Conservation (phyloP, 2,113 vertebrate species). For the Seriola rivoliana region DNA sequence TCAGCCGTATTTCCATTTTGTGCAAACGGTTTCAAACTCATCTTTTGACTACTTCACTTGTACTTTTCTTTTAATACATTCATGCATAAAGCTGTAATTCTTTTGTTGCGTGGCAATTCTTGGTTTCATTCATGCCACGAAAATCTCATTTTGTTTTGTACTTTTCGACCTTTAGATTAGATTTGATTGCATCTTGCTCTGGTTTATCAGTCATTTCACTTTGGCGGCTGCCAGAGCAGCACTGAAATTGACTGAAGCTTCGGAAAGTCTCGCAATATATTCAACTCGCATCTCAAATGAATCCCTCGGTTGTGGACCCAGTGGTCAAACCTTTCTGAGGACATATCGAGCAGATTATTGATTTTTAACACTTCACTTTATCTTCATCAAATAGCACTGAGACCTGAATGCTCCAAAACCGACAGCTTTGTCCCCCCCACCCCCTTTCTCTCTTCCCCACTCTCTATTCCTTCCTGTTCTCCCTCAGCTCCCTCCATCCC, state of each 20-base stretch:
- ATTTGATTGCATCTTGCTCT: constrained; percentile 45
- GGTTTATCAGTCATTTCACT: constrained; percentile 54
- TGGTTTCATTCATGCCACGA: constrained; percentile 5
- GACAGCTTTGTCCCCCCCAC: constrained; percentile 44
- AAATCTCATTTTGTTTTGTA: constrained; percentile 12
- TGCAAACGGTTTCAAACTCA: background rate
- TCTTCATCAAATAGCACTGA: constrained; percentile 80
- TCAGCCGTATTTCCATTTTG: constrained; percentile 4
- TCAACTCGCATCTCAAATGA: constrained; percentile 53
- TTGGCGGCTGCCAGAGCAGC: constrained; percentile 20
- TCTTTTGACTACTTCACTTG: background rate
- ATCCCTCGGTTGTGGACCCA: constrained; percentile 45
- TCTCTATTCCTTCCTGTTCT: constrained; percentile 10
- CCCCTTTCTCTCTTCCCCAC: background rate
- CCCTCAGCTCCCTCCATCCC: constrained; percentile 12
- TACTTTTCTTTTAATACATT: background rate
- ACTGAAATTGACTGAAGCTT: constrained; percentile 57
- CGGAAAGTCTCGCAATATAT: constrained; percentile 60
- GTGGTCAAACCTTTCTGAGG: constrained; percentile 70
- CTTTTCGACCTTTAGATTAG: constrained; percentile 1
- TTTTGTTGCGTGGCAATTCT: background rate
- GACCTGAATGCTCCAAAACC: constrained; percentile 62
- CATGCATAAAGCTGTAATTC: background rate
- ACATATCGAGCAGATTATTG: constrained; percentile 78
- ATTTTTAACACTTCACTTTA: constrained; percentile 82